phyloP scores from a whole-genome alignment of 2,113 vertebrate genomes.

The Morone saxatilis region DNA sequence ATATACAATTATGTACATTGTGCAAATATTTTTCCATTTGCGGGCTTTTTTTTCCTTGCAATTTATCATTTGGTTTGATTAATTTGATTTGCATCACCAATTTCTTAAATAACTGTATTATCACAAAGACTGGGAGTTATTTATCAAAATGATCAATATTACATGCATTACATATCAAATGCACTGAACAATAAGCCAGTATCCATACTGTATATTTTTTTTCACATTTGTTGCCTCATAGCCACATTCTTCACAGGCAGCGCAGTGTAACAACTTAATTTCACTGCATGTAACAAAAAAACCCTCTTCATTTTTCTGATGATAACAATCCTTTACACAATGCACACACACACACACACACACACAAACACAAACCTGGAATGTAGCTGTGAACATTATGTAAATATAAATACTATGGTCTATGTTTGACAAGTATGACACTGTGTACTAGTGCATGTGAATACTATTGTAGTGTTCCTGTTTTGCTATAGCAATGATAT shows the following conservation, averaged over 20 bases:
- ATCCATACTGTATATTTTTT: constrained; percentile 34
- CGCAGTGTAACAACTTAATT: constrained; percentile 33
- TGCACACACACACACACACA: constrained; percentile 1
- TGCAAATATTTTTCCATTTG: constrained; percentile 54
- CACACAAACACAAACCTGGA: constrained; percentile 68
- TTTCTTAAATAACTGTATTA: constrained; percentile 46
- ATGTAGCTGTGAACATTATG: constrained; percentile 84
- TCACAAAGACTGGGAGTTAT: constrained; percentile 44
- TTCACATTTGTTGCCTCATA: constrained; percentile 33
- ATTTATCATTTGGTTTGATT: constrained; percentile 38
- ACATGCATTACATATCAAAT: constrained; percentile 54
- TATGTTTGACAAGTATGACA: constrained; percentile 71
- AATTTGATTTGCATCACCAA: constrained; percentile 63
- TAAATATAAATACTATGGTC: constrained; percentile 78
- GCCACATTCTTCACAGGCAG: constrained; percentile 50
- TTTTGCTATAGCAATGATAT: constrained; percentile 88
- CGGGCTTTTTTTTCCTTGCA: constrained; percentile 21
- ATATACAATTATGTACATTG: constrained; percentile 66
- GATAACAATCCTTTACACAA: constrained; percentile 26
- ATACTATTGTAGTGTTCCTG: constrained; percentile 86
- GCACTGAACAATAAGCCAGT: constrained; percentile 59
- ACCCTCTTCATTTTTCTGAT: not conserved
- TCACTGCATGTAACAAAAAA: constrained; percentile 52
- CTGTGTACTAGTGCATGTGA: constrained; percentile 89
- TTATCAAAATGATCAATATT: constrained; percentile 34